Base-by-base conservation (phyloP, 30 jellyfish, hydroid and myxozoan species). In the Cassiopea andromeda region DNA sequence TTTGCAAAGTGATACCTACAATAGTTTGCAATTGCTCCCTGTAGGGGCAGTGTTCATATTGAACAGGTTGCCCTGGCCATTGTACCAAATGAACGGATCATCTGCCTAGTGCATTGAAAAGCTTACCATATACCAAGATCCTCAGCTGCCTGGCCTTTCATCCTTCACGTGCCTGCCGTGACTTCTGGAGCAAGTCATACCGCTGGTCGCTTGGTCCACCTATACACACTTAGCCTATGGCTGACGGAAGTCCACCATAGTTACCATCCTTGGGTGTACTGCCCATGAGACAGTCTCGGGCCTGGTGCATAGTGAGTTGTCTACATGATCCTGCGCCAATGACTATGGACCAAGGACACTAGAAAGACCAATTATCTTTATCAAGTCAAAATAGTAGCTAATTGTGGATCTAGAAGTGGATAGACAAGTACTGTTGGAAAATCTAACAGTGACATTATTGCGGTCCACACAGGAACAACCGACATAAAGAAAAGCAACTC, bases 241-340 rank as follows among this genome's bases (percentile, higher is more conserved):
- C n/a, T n/a, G n/a, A n/a, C n/a, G n/a, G 44, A 45, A 12, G 44
- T 88, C 91, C 6, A 91, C 81, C 86, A 68, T 78, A 17, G 78
- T 15, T 44, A 88, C 67, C 73, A n/a, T n/a, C n/a, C n/a, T n/a
- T n/a, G n/a, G n/a, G n/a, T n/a, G n/a, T n/a, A n/a, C n/a, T n/a
- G n/a, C n/a, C n/a, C n/a, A n/a, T n/a, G n/a, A n/a, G n/a, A n/a
- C n/a, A n/a, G n/a, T n/a, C n/a, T n/a, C n/a, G n/a, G n/a, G n/a
- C n/a, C n/a, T n/a, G n/a, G n/a, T n/a, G n/a, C n/a, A n/a, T n/a
- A n/a, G n/a, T n/a, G n/a, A n/a, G n/a, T n/a, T n/a, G n/a, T n/a
- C n/a, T n/a, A n/a, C n/a, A n/a, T n/a, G n/a, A n/a, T n/a, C n/a
- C n/a, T n/a, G n/a, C n/a, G n/a, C n/a, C n/a, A n/a, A n/a, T n/a